Evolutionary conservation across 2,888 invertebrate species (phyloP).

Genomic region (Eudemis profundana): DNA sequence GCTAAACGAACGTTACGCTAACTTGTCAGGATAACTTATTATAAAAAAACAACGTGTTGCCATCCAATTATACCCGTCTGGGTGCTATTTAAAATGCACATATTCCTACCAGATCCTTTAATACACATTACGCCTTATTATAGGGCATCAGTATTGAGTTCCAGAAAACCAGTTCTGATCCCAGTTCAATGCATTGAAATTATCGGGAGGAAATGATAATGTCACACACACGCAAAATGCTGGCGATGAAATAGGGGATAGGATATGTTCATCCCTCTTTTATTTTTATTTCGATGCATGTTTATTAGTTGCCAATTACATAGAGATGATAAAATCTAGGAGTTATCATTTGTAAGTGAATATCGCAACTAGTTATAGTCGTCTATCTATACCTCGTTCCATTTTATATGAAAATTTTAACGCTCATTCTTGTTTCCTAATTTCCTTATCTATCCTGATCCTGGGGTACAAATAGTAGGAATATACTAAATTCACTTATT

Average conservation of each 20-base stretch:
- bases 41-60: too few relatives aligned
- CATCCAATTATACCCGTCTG: not conserved
- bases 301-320: constrained; percentile 4
- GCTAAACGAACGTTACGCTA: not conserved
- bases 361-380: too few relatives aligned
- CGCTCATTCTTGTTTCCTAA: too few relatives aligned
- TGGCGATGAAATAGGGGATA: constrained; percentile 39
- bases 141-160: constrained; percentile 46
- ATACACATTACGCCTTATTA: constrained; percentile 49
- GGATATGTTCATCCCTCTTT: constrained; percentile 10
- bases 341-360: too few relatives aligned
- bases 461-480: too few relatives aligned
- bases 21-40: constrained; percentile 5
- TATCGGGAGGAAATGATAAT: constrained; percentile 38
- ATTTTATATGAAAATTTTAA: too few relatives aligned
- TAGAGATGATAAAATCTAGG: not conserved
- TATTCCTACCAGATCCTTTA: constrained; percentile 47
- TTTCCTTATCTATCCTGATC: too few relatives aligned
- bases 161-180: constrained; percentile 53
- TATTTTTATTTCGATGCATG: constrained; percentile 9
- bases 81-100: constrained; percentile 26
- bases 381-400: too few relatives aligned
- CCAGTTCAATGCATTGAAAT: constrained; percentile 51
- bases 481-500: too few relatives aligned
- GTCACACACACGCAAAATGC: constrained; percentile 31